phyloP scores from a whole-genome alignment of 37 sponge, comb jelly and placozoan genomes.

The Tethya wilhelma region DNA sequence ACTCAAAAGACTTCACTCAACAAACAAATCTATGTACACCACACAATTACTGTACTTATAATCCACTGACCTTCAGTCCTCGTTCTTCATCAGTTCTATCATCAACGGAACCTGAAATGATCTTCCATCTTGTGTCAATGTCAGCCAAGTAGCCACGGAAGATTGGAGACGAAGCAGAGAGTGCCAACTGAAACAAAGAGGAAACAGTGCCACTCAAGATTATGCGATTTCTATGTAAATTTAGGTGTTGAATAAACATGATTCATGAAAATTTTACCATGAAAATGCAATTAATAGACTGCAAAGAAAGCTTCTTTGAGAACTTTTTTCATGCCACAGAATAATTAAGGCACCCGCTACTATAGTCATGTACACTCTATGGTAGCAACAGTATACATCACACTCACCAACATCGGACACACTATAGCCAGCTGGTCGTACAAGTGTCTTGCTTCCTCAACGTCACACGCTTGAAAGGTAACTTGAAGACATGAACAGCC shows the following conservation, averaged over 20 bases:
- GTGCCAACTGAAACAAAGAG: constrained; percentile 73
- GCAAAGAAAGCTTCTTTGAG: too few relatives aligned
- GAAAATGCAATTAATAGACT: too few relatives aligned
- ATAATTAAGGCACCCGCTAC: not conserved
- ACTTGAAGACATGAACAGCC: constrained; percentile 96
- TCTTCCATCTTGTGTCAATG: constrained; percentile 83
- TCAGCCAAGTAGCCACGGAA: constrained; percentile 89
- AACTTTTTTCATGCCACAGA: not conserved
- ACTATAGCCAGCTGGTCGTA: constrained; percentile 94
- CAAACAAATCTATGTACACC: too few relatives aligned
- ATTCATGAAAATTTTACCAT: too few relatives aligned
- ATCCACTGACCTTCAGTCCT: constrained; percentile 60
- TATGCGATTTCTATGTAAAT: too few relatives aligned
- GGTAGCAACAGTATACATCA: not conserved
- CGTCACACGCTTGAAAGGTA: constrained; percentile 88
- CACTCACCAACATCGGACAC: constrained; percentile 85
- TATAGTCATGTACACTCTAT: not conserved
- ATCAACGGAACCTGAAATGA: constrained; percentile 87
- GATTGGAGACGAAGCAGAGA: constrained; percentile 86
- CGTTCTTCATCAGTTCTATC: constrained; percentile 92
- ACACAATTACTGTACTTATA: not conserved
- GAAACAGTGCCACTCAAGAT: too few relatives aligned
- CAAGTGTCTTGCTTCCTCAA: constrained; percentile 82
- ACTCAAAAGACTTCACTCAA: not conserved
- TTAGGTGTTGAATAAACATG: too few relatives aligned